Evolutionary conservation across 2,113 vertebrate genomes (phyloP), one percentile per base, ranked within the genome.

Genomic region (Phodopus roborovskii): DNA sequence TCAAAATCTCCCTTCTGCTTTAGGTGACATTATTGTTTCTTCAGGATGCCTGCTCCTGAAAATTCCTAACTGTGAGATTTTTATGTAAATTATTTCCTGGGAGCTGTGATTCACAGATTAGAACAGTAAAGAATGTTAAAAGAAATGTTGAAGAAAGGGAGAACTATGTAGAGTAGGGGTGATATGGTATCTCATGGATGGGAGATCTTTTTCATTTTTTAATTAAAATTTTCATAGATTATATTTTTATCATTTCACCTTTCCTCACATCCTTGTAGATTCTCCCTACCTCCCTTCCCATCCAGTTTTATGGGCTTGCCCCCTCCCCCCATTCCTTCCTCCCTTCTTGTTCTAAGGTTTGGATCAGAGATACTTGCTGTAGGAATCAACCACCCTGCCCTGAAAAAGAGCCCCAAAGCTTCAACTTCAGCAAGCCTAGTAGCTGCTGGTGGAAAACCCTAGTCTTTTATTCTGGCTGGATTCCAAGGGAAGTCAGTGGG

Each of bases 401-500:
- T 91, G 70, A 48, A 33, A 60, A 70, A 84, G 42, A 91, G 22
- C 82, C 89, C 50, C 81, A 81, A 87, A 68, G 3, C 36, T 16
- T 2, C 16, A 89, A 30, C 83, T 94, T 92, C 62, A 79, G 82
- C 78, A 74, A 71, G 89, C 91, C 56, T 94, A 86, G 73, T 3
- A 94, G 94, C 26, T 62, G 10, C 58, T 88, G 90, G 91, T 92
- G 81, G 89, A 92, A 95, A 96, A 53, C 42, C 68, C 74, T 73
- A 66, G 91, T 71, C 62, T 91, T 95, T 88, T 68, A 90, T 20
- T 11, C 92, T 96, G 97, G 95, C 97, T 93, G 24, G 39, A 16
- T 94, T 96, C 92, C 96, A 84, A 93, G 78, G 60, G 45, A 97
- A 64, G 82, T 91, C 1, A 9, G 73, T 15, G 78, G 78, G 92